Evolutionary conservation across 2,888 invertebrate species (phyloP).

Genomic region (Notocelia uddmanniana): DNA sequence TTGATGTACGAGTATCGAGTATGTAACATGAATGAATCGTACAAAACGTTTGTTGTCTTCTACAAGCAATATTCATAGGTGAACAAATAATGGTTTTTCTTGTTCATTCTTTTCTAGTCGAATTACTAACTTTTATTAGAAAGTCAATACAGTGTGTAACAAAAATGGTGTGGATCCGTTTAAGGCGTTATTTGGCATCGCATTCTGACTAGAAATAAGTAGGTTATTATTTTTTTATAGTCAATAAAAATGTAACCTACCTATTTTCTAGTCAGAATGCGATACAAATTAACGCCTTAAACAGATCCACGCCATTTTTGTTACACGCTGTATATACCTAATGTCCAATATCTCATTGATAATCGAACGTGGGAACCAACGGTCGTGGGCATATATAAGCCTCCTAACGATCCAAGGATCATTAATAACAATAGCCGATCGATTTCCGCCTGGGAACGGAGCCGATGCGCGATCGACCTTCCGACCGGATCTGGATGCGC

Average conservation of each 20-base stretch:
- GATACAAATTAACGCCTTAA: too few species aligned
- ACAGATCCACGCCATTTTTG: too few species aligned
- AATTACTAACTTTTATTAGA: too few species aligned
- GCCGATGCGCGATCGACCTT: conserved; percentile 33
- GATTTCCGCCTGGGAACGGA: conserved; percentile 47
- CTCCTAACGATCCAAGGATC: conserved; percentile 32
- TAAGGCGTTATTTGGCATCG: too few species aligned
- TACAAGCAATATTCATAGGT: neutral
- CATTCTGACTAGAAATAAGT: too few species aligned
- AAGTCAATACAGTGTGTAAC: too few species aligned
- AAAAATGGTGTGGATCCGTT: too few species aligned
- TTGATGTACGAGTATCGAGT: too few species aligned
- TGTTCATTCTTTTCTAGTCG: neutral
- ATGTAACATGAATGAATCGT: conserved; percentile 28
- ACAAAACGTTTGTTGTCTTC: neutral
- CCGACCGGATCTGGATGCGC: conserved; percentile 45
- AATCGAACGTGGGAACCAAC: conserved; percentile 32
- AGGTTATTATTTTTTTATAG: too few species aligned
- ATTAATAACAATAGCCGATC: conserved; percentile 31
- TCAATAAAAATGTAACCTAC: too few species aligned
- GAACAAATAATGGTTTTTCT: neutral
- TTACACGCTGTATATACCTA: too few species aligned
- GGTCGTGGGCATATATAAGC: conserved; percentile 20
- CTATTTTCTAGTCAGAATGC: too few species aligned
- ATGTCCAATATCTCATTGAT: neutral